These are phyloP conservation scores for Pristionchus maxplancki DNA, from an alignment of 2,888 invertebrate species.

Conservation along the genomic window DNA sequence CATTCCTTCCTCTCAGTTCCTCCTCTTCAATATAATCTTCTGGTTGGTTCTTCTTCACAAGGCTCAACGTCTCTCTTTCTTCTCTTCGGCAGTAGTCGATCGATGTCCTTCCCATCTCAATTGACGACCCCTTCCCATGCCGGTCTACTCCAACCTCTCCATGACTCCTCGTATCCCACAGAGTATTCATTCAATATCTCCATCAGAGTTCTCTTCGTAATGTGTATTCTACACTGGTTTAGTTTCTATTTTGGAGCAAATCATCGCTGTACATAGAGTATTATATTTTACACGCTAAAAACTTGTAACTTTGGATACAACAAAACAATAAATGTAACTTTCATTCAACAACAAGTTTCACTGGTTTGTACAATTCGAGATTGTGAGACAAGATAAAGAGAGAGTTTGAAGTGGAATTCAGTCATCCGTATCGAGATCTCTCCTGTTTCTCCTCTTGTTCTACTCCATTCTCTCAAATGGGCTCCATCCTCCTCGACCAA, in stretches of 20 bases:
- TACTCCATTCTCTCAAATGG: neutral
- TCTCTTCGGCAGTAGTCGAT: neutral
- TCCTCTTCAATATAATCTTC: conserved; percentile 67
- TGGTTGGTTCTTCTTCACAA: conserved; percentile 69
- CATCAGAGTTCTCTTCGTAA: neutral
- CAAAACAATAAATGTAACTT: too few relatives aligned
- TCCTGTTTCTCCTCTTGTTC: neutral
- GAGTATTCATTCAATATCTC: neutral
- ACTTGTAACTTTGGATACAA: too few relatives aligned
- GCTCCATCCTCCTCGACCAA: neutral
- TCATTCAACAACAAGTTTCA: too few relatives aligned
- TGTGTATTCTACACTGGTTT: neutral
- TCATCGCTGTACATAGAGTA: neutral
- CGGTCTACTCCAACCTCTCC: neutral
- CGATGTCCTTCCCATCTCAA: conserved; percentile 13
- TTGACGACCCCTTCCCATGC: neutral
- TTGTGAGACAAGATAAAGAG: neutral
- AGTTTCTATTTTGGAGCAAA: neutral
- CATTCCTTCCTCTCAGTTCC: conserved; percentile 59
- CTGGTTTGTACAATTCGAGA: too few relatives aligned
- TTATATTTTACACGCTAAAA: neutral
- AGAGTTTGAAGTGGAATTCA: neutral
- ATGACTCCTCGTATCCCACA: neutral
- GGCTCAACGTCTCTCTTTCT: conserved; percentile 62
- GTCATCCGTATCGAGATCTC: neutral